These are phyloP conservation scores for Limnothrissa miodon DNA, from an alignment of 2,113 vertebrate genomes.

Conservation along the genomic window DNA sequence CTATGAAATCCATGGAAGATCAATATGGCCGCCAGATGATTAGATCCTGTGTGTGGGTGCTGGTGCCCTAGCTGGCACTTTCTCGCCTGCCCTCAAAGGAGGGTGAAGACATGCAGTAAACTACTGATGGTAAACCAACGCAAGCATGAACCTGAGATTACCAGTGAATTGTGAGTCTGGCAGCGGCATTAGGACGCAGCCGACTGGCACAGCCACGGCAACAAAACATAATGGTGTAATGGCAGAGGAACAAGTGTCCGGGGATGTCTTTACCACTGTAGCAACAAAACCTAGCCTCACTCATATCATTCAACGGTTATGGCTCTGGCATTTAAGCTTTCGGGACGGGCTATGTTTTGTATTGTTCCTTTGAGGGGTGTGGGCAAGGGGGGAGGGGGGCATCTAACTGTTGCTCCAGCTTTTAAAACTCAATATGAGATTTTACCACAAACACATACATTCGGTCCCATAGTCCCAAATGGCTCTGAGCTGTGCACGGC, in stretches of 20 bases:
- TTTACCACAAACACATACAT: background rate
- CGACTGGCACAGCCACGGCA: too few species aligned
- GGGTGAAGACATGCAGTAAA: background rate
- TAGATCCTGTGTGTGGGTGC: background rate
- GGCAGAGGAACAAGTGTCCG: conserved; percentile 22
- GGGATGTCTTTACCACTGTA: conserved; percentile 15
- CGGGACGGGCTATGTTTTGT: background rate
- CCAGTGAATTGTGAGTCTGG: background rate
- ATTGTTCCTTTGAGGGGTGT: background rate
- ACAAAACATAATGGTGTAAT: background rate
- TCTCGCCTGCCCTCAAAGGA: background rate
- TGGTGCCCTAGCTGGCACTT: background rate
- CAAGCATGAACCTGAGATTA: background rate
- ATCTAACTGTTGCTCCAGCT: background rate
- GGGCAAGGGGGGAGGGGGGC: background rate
- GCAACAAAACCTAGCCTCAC: background rate
- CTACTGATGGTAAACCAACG: background rate
- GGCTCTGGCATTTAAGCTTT: background rate
- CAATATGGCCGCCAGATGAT: background rate
- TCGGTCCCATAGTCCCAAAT: background rate
- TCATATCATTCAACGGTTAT: background rate
- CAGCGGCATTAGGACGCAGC: background rate
- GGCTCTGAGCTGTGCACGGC: background rate
- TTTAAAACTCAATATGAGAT: conserved; percentile 10
- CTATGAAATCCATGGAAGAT: background rate